phyloP scores from a whole-genome alignment of 1,140 invertebrate genomes.

The Drosophila miranda region DNA sequence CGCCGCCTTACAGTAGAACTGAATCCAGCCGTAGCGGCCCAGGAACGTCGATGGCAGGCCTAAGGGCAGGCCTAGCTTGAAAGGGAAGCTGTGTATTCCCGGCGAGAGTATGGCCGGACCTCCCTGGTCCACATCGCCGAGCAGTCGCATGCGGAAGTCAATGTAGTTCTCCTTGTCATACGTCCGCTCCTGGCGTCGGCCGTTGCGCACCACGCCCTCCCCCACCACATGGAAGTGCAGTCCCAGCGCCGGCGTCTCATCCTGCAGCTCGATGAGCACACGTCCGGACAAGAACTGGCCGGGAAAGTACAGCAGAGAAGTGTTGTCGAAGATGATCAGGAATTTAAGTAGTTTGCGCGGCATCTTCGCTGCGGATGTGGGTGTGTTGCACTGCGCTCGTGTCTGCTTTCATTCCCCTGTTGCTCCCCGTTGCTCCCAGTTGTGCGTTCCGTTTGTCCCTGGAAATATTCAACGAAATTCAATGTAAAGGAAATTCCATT shows the following conservation, averaged over 20 bases:
- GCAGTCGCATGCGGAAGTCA: constrained; percentile 95
- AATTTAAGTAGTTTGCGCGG: constrained; percentile 95
- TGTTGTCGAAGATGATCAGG: constrained; percentile 96
- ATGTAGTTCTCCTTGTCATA: constrained; percentile 97
- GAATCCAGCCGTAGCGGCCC: constrained; percentile 97
- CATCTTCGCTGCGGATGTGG: constrained; percentile 83
- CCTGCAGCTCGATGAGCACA: constrained; percentile 95
- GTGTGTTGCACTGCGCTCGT: background rate
- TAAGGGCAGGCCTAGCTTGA: constrained; percentile 94
- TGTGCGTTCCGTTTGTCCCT: background rate
- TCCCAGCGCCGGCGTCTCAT: constrained; percentile 94
- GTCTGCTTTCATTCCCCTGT: constrained; percentile 11
- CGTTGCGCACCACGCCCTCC: constrained; percentile 93
- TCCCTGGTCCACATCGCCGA: constrained; percentile 92
- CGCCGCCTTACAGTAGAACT: constrained; percentile 96
- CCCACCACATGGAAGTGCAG: constrained; percentile 97
- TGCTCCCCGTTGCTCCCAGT: background rate
- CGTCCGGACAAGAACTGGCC: constrained; percentile 95
- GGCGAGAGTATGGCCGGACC: constrained; percentile 92
- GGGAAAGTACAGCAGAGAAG: constrained; percentile 95
- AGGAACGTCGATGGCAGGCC: constrained; percentile 96
- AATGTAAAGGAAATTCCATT: no score
- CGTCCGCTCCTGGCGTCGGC: constrained; percentile 89
- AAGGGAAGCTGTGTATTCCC: constrained; percentile 97
- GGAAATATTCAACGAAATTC: constrained; percentile 10